Base-by-base conservation (phyloP, 2,113 vertebrate species). In the Leptobrachium leishanense region DNA sequence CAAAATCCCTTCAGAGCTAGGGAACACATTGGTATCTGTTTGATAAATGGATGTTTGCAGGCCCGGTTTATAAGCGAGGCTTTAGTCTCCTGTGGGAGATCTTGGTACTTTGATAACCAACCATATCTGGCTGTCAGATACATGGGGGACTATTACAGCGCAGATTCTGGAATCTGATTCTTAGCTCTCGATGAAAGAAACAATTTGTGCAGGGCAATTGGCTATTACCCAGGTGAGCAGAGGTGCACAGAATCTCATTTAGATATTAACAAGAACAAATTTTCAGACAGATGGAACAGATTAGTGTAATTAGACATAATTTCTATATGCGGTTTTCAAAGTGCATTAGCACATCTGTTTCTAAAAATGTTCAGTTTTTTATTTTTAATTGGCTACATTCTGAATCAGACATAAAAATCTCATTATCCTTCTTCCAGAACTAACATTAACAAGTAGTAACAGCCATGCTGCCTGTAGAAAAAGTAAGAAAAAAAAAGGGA, bases 271-370 rank as follows among this genome's bases (percentile, higher is more conserved):
- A 75, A 50, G 74, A 53, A 44, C 43, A 75, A 65, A 75, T 75
- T 54, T 75, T 43, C 6, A 42, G 63, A 67, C 63, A 75, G 74
- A 59, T 75, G 63, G 74, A 75, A 75, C 63, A 67, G 53, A 75
- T 75, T 75, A 75, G 74, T 64, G 31, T 67, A 75, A 75, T 75
- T 75, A 67, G 63, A 67, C 62, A 64, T 75, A 3, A 75, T 76
- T 76, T 76, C 74, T 54, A 53, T 43, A 68, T 68, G 44, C 54
- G 8, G 50, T 43, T 66, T 68, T 68, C 13, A 76, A 31, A 67
- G 64, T 57, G n/a, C 64, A 76, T 76, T 76, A 76, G 74, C 64
- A 64, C 62, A 76, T 53, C 64, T 55, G 39, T 41, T 67, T 65
- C 13, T 64, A 40, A 75, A 75, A 54, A 42, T 75, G 13, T 54